Evolutionary conservation across 1,140 invertebrate species (phyloP), one percentile per base, ranked within the genome.

Genomic region (Bombus soroeensis): DNA sequence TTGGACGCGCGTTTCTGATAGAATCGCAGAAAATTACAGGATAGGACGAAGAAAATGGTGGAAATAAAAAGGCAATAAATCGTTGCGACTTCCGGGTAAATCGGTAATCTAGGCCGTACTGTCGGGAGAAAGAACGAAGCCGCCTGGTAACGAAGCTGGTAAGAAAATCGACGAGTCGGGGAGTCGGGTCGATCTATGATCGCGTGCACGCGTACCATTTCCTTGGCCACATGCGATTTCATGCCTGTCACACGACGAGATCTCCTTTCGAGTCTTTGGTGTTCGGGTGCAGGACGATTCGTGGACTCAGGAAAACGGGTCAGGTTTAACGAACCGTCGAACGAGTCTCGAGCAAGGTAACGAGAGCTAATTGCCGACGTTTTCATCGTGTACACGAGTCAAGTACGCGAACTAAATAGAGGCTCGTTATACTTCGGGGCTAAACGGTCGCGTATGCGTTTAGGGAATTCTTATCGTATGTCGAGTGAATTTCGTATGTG

Each of bases 321-420:
- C 85, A 86, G 85, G 85, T 83, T 83, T 87, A 87, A 84, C 86
- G 86, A 87, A 87, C 82, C 82, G 81, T 79, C 75, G 81, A 78
- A 77, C 73, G 70, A 74, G 47, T 74, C 47, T n/a, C 74, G 73
- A 73, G 66, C 68, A n/a, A 57, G 62, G 68, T 78, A 87, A 83
- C 82, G 86, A 87, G 73, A 72, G 74, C 81, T 87, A 87, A 87
- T 87, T 84, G 86, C 75, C 78, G 75, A n/a, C 73, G 71, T 87
- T 82, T 86, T 86, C 80, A 57, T 71, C 64, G 43, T 72, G 57
- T 62, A 83, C 85, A 86, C 64, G 47, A 39, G n/a, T 39, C 68
- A n/a, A 70, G 66, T 53, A 25, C 53, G 18, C 79, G 34, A 32
- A 47, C 32, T 70, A 76, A 86, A 76, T 53, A 71, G 34, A 28